Conservation (phyloP, 2,888 invertebrate species). For the Bellardia pandia region DNA sequence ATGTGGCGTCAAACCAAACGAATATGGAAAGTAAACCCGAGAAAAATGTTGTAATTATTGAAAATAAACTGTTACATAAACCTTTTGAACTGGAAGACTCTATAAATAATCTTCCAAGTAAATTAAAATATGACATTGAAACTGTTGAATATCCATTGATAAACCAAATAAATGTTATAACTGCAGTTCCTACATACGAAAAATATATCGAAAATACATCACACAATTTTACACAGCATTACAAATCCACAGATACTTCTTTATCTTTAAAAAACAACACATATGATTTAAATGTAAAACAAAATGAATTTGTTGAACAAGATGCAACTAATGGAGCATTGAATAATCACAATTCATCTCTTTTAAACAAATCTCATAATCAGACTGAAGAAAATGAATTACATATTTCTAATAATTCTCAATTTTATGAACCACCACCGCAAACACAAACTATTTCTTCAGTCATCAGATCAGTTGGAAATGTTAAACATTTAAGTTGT, state of each 20-base stretch:
- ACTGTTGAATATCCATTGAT: not conserved
- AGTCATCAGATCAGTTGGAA: conserved; percentile 82
- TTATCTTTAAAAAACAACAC: not conserved
- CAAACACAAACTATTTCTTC: conserved; percentile 72
- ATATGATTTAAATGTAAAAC: not conserved
- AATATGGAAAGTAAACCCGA: conserved; percentile 11
- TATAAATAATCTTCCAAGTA: not conserved
- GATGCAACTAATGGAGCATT: not conserved
- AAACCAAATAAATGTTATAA: conserved; percentile 64
- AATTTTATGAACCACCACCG: conserved; percentile 2
- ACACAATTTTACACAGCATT: not conserved
- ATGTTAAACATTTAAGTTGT: conserved; percentile 78
- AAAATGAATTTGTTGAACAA: not conserved
- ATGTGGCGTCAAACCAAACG: not conserved
- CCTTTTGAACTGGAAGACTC: conserved; percentile 5
- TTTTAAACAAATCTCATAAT: not conserved
- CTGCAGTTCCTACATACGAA: conserved; percentile 21
- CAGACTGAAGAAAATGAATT: not conserved
- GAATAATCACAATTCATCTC: not conserved
- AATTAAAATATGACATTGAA: not conserved
- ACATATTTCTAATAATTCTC: not conserved
- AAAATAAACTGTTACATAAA: conserved; percentile 49
- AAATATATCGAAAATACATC: conserved; percentile 2
- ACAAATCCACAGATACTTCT: not conserved
- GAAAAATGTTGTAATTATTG: conserved; percentile 37